Percentiles rank a stretch among this genome's conserved stretches.
These are phyloP conservation scores for Baccha elongata DNA, from an alignment of 2,888 invertebrate species.

Conservation along the genomic window DNA sequence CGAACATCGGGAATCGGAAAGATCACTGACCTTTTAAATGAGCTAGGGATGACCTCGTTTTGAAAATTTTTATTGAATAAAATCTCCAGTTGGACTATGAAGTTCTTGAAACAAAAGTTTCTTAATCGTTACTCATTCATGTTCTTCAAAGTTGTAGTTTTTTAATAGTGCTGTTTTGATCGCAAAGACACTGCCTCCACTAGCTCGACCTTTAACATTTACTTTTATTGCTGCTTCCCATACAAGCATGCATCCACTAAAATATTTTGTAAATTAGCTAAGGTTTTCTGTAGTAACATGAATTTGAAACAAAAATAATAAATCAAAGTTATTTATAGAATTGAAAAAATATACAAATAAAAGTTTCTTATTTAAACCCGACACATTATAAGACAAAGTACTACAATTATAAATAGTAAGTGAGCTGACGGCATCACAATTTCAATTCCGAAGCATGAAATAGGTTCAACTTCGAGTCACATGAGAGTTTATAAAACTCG, in stretches of 20 bases:
- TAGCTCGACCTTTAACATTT: not conserved
- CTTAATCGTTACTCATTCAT: not conserved
- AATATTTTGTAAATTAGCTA: not conserved
- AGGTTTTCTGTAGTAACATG: not conserved
- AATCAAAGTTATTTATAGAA: not conserved
- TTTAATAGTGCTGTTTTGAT: not conserved
- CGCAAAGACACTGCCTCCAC: not conserved
- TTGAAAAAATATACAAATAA: not conserved
- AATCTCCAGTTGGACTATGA: not conserved
- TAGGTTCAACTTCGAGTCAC: too few species aligned
- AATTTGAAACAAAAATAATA: not conserved
- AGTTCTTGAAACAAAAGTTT: not conserved
- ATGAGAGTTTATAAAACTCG: too few species aligned
- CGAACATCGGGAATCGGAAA: too few species aligned
- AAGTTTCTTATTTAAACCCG: not conserved
- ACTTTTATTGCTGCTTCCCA: conserved; percentile 1
- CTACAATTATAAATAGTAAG: not conserved
- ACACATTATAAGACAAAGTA: conserved; percentile 1
- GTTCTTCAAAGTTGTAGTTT: not conserved
- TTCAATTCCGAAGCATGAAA: not conserved
- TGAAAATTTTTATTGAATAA: not conserved
- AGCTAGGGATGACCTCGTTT: not conserved
- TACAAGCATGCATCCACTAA: not conserved
- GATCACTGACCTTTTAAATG: not conserved
- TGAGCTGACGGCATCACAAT: conserved; percentile 3